Conservation (phyloP, 2,113 vertebrate genomes). For the Bubalus kerabau region DNA sequence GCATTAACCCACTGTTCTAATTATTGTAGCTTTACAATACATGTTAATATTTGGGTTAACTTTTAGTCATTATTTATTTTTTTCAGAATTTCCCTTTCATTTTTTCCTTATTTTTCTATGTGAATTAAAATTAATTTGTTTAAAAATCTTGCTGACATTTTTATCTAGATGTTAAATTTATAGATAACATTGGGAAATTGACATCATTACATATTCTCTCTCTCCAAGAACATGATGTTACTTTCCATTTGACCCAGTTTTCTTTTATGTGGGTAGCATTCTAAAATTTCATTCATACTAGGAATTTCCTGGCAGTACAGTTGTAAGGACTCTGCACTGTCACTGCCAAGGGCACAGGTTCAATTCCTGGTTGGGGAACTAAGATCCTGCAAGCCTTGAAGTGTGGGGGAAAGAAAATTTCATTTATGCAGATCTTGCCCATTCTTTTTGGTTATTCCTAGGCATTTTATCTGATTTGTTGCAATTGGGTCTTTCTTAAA, state of each 20-base stretch:
- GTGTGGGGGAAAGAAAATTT: not conserved
- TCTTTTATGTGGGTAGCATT: not conserved
- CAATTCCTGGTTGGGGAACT: not conserved
- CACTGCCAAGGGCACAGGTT: not conserved
- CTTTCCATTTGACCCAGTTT: not conserved
- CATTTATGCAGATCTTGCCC: not conserved
- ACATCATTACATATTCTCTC: not conserved
- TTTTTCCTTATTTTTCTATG: not conserved
- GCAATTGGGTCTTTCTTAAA: not conserved
- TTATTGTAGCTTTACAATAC: not conserved
- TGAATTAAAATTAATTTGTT: not conserved
- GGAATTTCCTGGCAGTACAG: not conserved
- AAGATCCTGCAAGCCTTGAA: not conserved
- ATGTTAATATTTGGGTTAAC: not conserved
- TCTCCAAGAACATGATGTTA: not conserved
- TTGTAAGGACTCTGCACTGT: not conserved
- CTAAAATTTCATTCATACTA: not conserved
- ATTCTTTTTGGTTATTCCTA: not conserved
- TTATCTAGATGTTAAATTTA: not conserved
- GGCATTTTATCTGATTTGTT: not conserved
- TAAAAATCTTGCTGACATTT: not conserved
- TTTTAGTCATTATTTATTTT: not conserved
- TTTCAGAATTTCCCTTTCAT: not conserved
- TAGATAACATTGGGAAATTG: not conserved
- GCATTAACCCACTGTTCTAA: not conserved